Percentiles rank a stretch among this genome's conserved stretches.
Conservation (phyloP, 2,113 vertebrate species). For the Ceyx cyanopectus region DNA sequence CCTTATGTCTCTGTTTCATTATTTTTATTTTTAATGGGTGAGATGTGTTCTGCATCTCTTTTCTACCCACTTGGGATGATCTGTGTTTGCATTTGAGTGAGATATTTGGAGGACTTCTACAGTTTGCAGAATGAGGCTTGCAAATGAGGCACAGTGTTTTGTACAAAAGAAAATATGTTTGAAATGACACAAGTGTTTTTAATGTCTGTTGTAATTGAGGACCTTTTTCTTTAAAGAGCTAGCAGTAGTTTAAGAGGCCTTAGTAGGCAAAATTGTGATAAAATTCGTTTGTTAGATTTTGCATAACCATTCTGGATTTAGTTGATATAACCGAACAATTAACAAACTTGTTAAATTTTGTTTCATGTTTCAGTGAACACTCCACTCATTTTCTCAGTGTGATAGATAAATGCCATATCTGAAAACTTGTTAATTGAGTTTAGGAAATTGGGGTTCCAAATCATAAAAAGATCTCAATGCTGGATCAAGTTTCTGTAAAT, state of each 20-base stretch:
- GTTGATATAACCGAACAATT: not conserved
- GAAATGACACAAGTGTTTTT: not conserved
- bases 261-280: not conserved
- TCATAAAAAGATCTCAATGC: not conserved
- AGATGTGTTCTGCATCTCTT: not conserved
- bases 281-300: not conserved
- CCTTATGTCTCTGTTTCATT: not conserved
- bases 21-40: not conserved
- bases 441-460: not conserved
- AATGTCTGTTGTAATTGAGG: not conserved
- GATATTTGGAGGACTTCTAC: not conserved
- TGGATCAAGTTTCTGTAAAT: not conserved
- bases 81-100: not conserved
- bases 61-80: not conserved
- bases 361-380: not conserved
- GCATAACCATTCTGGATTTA: not conserved
- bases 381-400: not conserved
- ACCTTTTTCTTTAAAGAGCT: not conserved
- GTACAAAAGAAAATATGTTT: not conserved
- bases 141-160: not conserved
- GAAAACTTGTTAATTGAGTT: not conserved
- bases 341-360: not conserved
- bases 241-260: not conserved
- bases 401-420: not conserved
- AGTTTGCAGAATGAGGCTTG: not conserved